Evolutionary conservation across 2,797 vertebrate species (phyloP), one percentile per base, ranked within the genome.

Genomic region (Sebastes kiyomatsui): DNA sequence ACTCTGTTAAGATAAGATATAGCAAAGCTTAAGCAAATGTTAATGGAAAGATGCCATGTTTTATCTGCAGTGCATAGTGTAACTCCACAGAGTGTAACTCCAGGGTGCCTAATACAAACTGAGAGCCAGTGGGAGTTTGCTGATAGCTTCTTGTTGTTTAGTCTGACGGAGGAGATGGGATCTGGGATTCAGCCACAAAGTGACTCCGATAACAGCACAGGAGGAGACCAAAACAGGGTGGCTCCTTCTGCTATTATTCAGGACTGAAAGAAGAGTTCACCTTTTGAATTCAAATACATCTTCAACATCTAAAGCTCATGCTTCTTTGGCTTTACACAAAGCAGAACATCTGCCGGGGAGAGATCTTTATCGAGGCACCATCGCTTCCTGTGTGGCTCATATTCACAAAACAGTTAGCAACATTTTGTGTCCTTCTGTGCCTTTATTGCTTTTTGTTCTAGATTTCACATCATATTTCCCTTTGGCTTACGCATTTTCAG

Each of bases 111-210:
- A 90, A 92, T 86, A 82, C 88, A 92, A 89, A 89, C 87, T 88
- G 84, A 77, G 85, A 82, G 88, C 83, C 83, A 73, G 79, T 82
- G 80, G 89, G 88, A 91, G 81, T 82, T 75, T 86, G 76, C 87
- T 81, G 90, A 93, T 91, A 88, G 79, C 78, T 46, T 83, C 71
- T 52, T 75, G 85, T 92, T 96, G 95, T 96, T 96, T 95, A 95
- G 95, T 96, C 96, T 96, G 90, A 92, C 76, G 68, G 67, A 64
- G 69, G 38, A 92, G 94, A 94, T 93, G 88, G 78, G 88, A 95
- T 95, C 91, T 87, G 86, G 79, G 84, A 77, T 82, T 78, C 74
- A 85, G 83, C 79, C 87, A 65, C 80, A 86, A 85, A 91, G 84
- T 80, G 84, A 86, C 86, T 85, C 75, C n/a, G 94, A 95, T 96